A percentile compares a stretch with the other conserved stretches of the same genome.
phyloP scores from a whole-genome alignment of 2,113 vertebrate species.

The Heliornis fulica region DNA sequence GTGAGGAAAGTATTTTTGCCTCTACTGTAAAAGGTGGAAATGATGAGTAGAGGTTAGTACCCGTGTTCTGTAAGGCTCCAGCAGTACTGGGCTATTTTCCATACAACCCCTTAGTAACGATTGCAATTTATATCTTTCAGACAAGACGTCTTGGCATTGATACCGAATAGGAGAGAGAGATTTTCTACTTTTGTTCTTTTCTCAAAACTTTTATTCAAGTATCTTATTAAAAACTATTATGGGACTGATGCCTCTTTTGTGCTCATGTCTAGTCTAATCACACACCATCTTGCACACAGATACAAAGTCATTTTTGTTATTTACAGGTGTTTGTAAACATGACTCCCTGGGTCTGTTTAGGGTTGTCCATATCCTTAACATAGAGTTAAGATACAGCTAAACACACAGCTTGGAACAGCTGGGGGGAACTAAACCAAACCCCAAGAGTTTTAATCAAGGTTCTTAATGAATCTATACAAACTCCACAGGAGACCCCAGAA shows the following conservation, averaged over 20 bases:
- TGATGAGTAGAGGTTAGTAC: not conserved
- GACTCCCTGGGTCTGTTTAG: not conserved
- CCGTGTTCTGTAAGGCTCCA: not conserved
- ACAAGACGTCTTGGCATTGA: not conserved
- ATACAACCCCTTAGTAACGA: not conserved
- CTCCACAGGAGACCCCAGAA: not conserved
- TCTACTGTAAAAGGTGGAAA: not conserved
- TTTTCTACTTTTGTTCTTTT: slow-evolving; percentile 9
- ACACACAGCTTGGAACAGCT: not conserved
- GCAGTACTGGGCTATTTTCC: not conserved
- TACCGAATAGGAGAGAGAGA: not conserved
- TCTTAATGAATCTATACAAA: not conserved
- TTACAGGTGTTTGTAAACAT: not conserved
- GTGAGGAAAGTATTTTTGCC: not conserved
- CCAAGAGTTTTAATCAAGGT: not conserved
- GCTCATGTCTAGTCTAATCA: not conserved
- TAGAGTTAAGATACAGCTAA: not conserved
- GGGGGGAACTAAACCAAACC: not conserved
- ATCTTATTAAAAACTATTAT: slow-evolving; percentile 3
- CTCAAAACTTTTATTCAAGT: not conserved
- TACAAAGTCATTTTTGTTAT: not conserved
- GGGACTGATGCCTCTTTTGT: not conserved
- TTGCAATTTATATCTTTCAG: not conserved
- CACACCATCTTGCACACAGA: not conserved
- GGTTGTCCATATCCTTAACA: not conserved